Evolutionary conservation across 1,140 invertebrate genomes (phyloP), one percentile per base, ranked within the genome.

Genomic region (Formica exsecta): DNA sequence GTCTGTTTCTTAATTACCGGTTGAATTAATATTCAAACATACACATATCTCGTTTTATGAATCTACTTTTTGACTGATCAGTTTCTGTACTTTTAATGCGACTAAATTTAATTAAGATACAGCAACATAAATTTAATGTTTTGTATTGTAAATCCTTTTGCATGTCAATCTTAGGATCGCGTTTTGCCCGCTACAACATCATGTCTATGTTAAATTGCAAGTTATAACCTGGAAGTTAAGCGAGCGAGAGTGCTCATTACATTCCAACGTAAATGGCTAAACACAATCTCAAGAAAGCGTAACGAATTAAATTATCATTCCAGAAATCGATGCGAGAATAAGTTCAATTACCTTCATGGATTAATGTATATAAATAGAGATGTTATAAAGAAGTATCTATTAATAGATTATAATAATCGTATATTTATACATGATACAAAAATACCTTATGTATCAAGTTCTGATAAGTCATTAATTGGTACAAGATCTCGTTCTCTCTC

Each of bases 191-290:
- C 44, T 57, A 16, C 13, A 54, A 73, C 38, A 73, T 73, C 59
- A 68, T 73, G 51, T 70, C 36, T 41, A 48, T 79, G n/a, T 48
- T 54, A 68, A 74, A 83, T 83, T 83, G 38, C 68, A 62, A 74
- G 68, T 36, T 74, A 41, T 57, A 61, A 83, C 38, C 66, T 83
- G 66, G 54, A 83, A 83, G 68, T 81, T 73, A 73, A 81, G 77
- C 22, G 77, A 71, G 79, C 79, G 79, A 83, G 79, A 83, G 68
- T 83, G 68, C 79, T 83, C 79, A 73, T 83, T 83, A 59, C 68
- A 74, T 83, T 74, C 79, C 79, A 48, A 81, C 66, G 79, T 83
- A 83, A 83, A 83, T 74, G 68, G 79, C 19, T 83, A 83, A 83
- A 62, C 68, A 61, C 54, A 73, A 73, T 29, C 68, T 74, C 51